A percentile compares a stretch with the other conserved stretches of the same genome.
Conservation (phyloP, 37 sponge, comb jelly and placozoan genomes). For the Beroe forskalii region DNA sequence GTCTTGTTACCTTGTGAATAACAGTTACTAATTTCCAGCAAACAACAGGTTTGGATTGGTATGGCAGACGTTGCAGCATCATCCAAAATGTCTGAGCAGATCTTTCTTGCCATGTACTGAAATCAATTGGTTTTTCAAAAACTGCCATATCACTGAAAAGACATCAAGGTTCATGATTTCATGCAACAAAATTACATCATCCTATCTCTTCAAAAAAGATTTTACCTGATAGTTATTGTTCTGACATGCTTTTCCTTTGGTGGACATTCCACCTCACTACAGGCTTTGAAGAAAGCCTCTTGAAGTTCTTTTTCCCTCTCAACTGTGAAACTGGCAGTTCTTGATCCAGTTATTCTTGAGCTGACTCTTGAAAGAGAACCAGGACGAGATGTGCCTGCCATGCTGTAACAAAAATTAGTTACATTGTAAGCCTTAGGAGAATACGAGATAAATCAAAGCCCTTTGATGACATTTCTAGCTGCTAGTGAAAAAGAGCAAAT, state of each 20-base stretch:
- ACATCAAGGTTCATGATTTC: too few relatives aligned
- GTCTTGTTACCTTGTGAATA: slow-evolving; percentile 10
- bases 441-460: too few relatives aligned
- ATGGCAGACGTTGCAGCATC: slow-evolving; percentile 42
- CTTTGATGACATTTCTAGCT: too few relatives aligned
- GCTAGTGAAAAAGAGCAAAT: too few relatives aligned
- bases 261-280: slow-evolving; percentile 37
- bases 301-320: slow-evolving; percentile 29
- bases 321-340: slow-evolving; percentile 4
- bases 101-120: slow-evolving; percentile 39
- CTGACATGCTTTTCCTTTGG: slow-evolving; percentile 44
- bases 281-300: slow-evolving; percentile 51
- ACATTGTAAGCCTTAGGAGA: too few relatives aligned
- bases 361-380: not conserved
- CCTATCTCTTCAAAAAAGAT: too few relatives aligned
- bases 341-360: not conserved
- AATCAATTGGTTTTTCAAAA: too few relatives aligned
- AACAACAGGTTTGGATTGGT: slow-evolving; percentile 28
- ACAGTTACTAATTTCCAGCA: slow-evolving; percentile 52
- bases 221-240: slow-evolving; percentile 44
- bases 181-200: too few relatives aligned
- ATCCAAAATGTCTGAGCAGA: slow-evolving; percentile 49
- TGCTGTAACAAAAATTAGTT: too few relatives aligned
- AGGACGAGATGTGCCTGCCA: slow-evolving; percentile 20
- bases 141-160: too few relatives aligned